Base-by-base conservation (phyloP, 2,888 invertebrate genomes). In the Maniola hyperantus region DNA sequence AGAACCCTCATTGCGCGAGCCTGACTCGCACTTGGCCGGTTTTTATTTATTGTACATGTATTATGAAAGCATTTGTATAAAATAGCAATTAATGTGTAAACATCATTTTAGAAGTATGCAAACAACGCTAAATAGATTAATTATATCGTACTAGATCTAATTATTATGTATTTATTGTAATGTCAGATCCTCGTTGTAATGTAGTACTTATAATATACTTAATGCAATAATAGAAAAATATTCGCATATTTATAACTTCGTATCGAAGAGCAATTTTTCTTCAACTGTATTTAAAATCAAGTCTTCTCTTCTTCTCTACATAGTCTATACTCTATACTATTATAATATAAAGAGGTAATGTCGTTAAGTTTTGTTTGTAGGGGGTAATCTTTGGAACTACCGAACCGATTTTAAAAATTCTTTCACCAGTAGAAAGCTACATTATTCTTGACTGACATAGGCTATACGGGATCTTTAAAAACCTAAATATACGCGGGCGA, bases 81-180 rank as follows among this genome's bases (percentile, higher is more conserved):
- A 48, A 48, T 48, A 15, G 15, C 18, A 15, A 48, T 48, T 18
- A 11, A 2, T 36, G 54, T 54, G 34, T 53, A 36, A 36, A 36
- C 54, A 15, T 36, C 13, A 36, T 34, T n/a, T 6, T 53, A 33
- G 0, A 55, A 20, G 20, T 55, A 57, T 57, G 57, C 57, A 57
- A 42, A 57, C 42, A 33, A 59, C 59, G 59, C 11, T 48, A 48
- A 59, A 34, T 59, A 59, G 34, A 59, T 48, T 34, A 59, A 59
- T 59, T 34, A 48, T n/a, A 48, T 34, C 2, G 5, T 13, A 34
- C 48, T 15, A 6, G 13, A n/a, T 34, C 15, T 34, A 15, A 48
- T 59, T 59, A 59, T 34, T 59, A 59, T 34, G 59, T 18, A 59
- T 48, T 59, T 59, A 59, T 59, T 33, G 34, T 48, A 59, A 59